phyloP scores from a whole-genome alignment of 2,113 vertebrate species.

The Protobothrops flavoviridis region DNA sequence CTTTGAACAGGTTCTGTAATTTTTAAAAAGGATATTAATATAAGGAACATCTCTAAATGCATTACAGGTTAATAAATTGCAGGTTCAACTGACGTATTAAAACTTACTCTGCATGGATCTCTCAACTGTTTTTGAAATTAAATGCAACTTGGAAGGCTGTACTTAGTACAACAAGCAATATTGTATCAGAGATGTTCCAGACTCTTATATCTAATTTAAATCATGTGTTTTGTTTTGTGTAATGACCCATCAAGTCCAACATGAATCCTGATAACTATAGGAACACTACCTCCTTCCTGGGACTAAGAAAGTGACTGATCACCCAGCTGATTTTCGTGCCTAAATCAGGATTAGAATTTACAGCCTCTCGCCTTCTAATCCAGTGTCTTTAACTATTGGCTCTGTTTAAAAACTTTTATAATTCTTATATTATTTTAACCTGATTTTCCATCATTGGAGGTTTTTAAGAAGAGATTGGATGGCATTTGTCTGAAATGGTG shows the following conservation, averaged over 20 bases:
- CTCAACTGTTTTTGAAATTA: not conserved
- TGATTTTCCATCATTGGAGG: not conserved
- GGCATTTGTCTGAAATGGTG: not conserved
- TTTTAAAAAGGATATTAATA: not conserved
- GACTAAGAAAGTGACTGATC: not conserved
- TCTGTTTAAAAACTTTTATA: not conserved
- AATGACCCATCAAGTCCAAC: not conserved
- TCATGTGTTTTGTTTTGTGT: not conserved
- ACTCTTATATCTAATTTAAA: not conserved
- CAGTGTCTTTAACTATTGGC: not conserved
- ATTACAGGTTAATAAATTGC: conserved; percentile 30
- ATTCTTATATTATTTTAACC: not conserved
- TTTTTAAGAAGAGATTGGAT: not conserved
- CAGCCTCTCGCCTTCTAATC: not conserved
- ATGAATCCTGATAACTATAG: not conserved
- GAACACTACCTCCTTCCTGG: not conserved
- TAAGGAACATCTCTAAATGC: conserved; percentile 51
- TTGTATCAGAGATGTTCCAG: not conserved
- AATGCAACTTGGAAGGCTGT: not conserved
- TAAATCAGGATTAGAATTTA: not conserved
- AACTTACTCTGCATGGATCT: not conserved
- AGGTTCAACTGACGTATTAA: conserved; percentile 44
- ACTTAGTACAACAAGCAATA: conserved; percentile 22
- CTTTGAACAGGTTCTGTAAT: conserved; percentile 57
- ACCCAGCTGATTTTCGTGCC: not conserved